phyloP scores from a whole-genome alignment of 2,888 invertebrate genomes.

The Hylaea fasciaria region DNA sequence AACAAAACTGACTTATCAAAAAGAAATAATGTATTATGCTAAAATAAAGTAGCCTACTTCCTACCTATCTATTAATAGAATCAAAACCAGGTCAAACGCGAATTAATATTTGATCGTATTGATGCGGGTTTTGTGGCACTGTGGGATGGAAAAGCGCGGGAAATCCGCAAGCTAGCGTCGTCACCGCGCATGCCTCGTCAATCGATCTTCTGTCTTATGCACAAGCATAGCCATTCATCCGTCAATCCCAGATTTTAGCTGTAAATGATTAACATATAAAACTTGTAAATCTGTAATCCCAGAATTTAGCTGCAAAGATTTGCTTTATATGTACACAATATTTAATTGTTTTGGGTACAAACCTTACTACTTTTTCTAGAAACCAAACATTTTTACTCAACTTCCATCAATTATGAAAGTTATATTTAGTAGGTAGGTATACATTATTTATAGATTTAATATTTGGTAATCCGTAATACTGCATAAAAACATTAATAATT shows the following conservation, averaged over 20 bases:
- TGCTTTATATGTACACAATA: too few species aligned
- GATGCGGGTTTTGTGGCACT: too few species aligned
- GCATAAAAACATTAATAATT: neutral
- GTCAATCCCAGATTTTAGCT: conserved; percentile 14
- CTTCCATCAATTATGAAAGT: too few species aligned
- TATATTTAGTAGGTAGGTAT: too few species aligned
- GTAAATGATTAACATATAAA: conserved; percentile 4
- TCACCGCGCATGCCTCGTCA: conserved; percentile 38
- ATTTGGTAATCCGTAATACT: too few species aligned
- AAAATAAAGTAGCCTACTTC: neutral
- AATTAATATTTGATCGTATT: conserved; percentile 3
- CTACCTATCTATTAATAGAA: neutral
- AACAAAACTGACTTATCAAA: neutral
- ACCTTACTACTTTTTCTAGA: too few species aligned
- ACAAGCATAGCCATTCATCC: conserved; percentile 20
- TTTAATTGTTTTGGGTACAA: too few species aligned
- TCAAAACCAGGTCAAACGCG: neutral
- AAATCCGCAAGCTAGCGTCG: conserved; percentile 15
- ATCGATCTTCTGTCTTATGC: conserved; percentile 39
- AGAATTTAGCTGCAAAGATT: too few species aligned
- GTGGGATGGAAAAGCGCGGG: conserved; percentile 25
- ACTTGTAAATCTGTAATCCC: too few species aligned
- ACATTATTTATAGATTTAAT: too few species aligned
- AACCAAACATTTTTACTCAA: too few species aligned
- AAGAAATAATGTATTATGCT: too few species aligned